Evolutionary conservation across 2,888 invertebrate species (phyloP).

Genomic region (Leucophenga maculata): DNA sequence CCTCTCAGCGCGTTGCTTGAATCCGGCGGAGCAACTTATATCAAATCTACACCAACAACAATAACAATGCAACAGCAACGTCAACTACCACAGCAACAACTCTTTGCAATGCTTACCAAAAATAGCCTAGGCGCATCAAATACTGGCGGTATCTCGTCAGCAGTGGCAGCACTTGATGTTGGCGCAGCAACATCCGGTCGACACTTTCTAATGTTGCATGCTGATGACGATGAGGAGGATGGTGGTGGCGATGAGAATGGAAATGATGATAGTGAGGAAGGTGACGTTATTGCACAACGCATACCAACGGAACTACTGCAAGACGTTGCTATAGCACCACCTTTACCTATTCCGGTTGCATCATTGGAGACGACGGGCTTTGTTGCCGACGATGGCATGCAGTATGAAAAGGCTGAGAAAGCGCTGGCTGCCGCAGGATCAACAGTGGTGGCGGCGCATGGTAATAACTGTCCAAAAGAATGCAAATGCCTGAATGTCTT

Average conservation of each 20-base stretch:
- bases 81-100: constrained; percentile 62
- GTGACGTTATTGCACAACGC: constrained; percentile 46
- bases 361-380: constrained; percentile 66
- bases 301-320: constrained; percentile 43
- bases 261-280: constrained; percentile 31
- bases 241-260: constrained; percentile 51
- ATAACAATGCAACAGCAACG: constrained; percentile 45
- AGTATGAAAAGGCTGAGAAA: constrained; percentile 65
- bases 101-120: constrained; percentile 62
- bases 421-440: constrained; percentile 51
- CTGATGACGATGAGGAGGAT: constrained; percentile 21
- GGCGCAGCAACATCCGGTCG: constrained; percentile 44
- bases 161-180: constrained; percentile 35
- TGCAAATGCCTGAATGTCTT: constrained; percentile 83
- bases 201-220: constrained; percentile 45
- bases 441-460: constrained; percentile 13
- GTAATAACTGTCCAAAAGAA: constrained; percentile 75
- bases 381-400: constrained; percentile 67
- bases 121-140: constrained; percentile 39
- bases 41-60: constrained; percentile 25
- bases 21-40: constrained; percentile 56
- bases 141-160: constrained; percentile 33
- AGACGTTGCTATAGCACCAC: constrained; percentile 4
- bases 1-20: constrained; percentile 54
- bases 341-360: constrained; percentile 33